These are phyloP conservation scores for Microtus richardsoni DNA, from an alignment of 2,113 vertebrate genomes.

Conservation along the genomic window DNA sequence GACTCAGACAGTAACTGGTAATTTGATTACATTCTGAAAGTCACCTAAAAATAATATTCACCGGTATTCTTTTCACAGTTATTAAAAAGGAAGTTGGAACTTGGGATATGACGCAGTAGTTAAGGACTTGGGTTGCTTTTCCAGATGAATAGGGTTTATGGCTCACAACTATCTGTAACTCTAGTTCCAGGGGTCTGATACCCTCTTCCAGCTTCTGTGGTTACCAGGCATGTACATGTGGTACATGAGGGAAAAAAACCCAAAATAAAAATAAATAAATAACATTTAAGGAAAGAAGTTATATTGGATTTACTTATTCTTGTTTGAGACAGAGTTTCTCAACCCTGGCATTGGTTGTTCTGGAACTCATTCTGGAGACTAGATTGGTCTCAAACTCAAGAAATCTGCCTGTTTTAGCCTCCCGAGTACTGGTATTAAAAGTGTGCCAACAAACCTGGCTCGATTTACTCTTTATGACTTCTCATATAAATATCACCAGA, in stretches of 20 bases:
- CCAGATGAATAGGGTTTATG: background rate
- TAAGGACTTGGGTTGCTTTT: background rate
- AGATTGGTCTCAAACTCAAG: background rate
- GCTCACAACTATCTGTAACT: background rate
- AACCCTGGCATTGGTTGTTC: background rate
- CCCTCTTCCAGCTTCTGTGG: background rate
- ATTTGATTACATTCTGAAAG: constrained; percentile 29
- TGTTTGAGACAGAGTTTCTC: background rate
- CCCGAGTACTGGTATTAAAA: background rate
- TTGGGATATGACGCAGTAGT: background rate
- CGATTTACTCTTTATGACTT: constrained; percentile 3
- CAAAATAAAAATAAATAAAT: background rate
- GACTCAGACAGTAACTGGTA: background rate
- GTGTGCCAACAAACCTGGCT: background rate
- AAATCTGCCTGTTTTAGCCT: background rate
- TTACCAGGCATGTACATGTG: background rate
- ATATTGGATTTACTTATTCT: background rate
- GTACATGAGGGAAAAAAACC: background rate
- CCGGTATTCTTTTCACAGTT: constrained; percentile 13
- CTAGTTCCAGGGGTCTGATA: background rate
- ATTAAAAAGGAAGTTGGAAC: background rate
- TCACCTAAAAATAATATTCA: constrained; percentile 14
- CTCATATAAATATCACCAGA: background rate
- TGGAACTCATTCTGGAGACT: background rate
- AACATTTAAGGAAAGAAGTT: background rate